Evolutionary conservation across 2,113 vertebrate species (phyloP).

Genomic region (Chaenogobius annularis): DNA sequence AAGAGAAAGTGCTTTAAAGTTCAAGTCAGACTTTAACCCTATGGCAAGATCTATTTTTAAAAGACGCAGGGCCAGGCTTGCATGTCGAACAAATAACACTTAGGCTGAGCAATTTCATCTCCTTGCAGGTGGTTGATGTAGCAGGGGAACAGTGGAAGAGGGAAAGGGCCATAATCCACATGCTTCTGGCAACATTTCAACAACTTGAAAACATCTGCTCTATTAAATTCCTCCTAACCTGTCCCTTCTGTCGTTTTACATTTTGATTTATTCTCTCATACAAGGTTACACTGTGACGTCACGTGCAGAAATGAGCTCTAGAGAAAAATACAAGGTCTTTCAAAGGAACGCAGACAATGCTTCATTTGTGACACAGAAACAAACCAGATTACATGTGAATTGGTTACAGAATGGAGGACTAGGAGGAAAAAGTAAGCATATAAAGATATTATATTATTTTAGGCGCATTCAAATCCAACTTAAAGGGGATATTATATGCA

Average conservation of each 20-base stretch:
- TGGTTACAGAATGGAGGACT: too few relatives aligned
- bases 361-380: neutral
- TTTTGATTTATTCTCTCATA: slow-evolving; percentile 29
- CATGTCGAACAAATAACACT: slow-evolving; percentile 47
- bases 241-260: slow-evolving; percentile 4
- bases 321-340: neutral
- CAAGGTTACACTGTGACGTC: slow-evolving; percentile 12
- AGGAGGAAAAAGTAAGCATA: too few relatives aligned
- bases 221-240: slow-evolving; percentile 20
- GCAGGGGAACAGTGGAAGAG: slow-evolving; percentile 15
- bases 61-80: slow-evolving; percentile 31
- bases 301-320: slow-evolving; percentile 20
- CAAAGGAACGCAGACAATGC: neutral
- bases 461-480: too few relatives aligned
- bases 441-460: too few relatives aligned
- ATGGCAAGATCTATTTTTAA: slow-evolving; percentile 27
- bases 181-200: slow-evolving; percentile 16
- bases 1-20: slow-evolving; percentile 20
- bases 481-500: too few relatives aligned
- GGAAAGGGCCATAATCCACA: slow-evolving; percentile 16
- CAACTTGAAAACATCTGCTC: slow-evolving; percentile 22
- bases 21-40: slow-evolving; percentile 50
- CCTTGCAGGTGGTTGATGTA: slow-evolving; percentile 32
- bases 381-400: neutral
- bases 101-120: slow-evolving; percentile 39